Base-by-base conservation (phyloP, 2,888 invertebrate genomes). In the Macropis europaea region DNA sequence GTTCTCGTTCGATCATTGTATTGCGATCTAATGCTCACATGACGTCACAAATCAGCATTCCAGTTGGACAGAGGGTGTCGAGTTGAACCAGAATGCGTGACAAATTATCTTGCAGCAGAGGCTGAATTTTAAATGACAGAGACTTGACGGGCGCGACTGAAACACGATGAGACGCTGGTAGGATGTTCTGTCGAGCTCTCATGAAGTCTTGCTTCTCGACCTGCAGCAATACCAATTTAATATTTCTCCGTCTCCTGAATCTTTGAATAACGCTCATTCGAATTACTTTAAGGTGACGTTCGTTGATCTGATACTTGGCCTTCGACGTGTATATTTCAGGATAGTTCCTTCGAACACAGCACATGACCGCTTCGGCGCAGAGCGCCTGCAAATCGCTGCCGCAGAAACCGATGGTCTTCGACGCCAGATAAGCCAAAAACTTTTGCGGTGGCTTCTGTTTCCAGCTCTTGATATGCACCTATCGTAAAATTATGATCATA, bases 141-240 rank as follows among this genome's bases (percentile, higher is more conserved):
- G 92, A 91, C 66, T 92, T 91, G 1, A 93, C 92, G 32, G 93
- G 91, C 15, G 91, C 91, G 36, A 91, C 89, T 5, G 91, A 88
- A 43, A 92, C 90, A 71, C 94, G 90, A 86, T 93, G 93, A 1
- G 94, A 92, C 1, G 95, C 93, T 2, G 95, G 95, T 19, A 94
- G 92, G 68, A 95, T 92, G 56, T 91, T 91, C 59, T 92, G 91
- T 88, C 94, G 92, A 0, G 93, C 93, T 66, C 90, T 87, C 66
- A 92, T 77, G 83, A 92, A 92, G 84, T 92, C 93, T 61, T 91
- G 86, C 83, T 91, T 91, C 74, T 92, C 91, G 3, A 92, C 91
- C 91, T 92, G 67, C 59, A 54, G 3, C 34, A 63, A 17, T 13
- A 56, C 17, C 42, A 38, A 17, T 56, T n/a, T n/a, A n/a, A n/a